A percentile compares a stretch with the other conserved stretches of the same genome.
Conservation (phyloP, 2,113 vertebrate species). For the Leucopsar rothschildi region DNA sequence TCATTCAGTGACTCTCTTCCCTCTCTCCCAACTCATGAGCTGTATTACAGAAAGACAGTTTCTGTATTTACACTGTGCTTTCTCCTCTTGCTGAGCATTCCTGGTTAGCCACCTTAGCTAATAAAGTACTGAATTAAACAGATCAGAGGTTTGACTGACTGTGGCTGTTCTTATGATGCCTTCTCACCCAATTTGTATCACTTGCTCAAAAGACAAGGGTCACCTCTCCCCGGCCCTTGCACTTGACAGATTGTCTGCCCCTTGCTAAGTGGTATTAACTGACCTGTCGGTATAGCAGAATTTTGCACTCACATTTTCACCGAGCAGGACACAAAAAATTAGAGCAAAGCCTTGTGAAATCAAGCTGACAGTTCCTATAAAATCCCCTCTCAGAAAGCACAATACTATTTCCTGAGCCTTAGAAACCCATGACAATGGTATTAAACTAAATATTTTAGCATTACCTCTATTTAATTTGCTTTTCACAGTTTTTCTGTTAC, state of each 20-base stretch:
- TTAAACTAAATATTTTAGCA: neutral
- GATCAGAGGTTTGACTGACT: neutral
- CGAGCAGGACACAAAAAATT: neutral
- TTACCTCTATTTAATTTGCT: neutral
- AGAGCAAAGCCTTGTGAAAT: neutral
- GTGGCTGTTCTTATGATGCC: neutral
- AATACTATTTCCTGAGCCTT: neutral
- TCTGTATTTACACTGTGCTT: neutral
- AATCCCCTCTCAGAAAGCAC: neutral
- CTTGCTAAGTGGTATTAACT: neutral
- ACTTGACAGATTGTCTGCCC: neutral
- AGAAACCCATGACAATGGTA: neutral
- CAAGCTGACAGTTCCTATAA: neutral
- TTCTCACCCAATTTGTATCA: neutral
- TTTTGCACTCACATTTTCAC: neutral
- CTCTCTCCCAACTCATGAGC: neutral
- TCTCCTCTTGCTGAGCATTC: neutral
- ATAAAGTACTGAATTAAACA: neutral
- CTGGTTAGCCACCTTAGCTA: neutral
- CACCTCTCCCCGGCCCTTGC: neutral
- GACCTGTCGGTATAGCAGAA: neutral
- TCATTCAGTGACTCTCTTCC: neutral
- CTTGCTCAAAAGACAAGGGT: neutral
- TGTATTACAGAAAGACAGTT: neutral
- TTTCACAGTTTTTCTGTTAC: neutral